Evolutionary conservation across 2,113 vertebrate genomes (phyloP), one percentile per base, ranked within the genome.

Genomic region (Pontoporia blainvillei): DNA sequence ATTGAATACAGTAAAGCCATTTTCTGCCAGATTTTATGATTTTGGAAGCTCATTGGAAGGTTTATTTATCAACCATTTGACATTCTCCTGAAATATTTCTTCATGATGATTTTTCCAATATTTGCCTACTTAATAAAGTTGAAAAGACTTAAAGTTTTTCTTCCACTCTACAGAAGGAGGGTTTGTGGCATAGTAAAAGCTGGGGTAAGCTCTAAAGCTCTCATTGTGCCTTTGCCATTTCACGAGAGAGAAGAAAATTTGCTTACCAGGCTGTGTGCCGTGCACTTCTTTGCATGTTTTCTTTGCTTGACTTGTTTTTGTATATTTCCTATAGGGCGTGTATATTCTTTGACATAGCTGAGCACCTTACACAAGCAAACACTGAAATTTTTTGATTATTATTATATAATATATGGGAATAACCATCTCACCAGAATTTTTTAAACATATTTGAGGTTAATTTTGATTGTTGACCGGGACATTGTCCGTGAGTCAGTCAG

Each of bases 71-170:
- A 84, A 79, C 82, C 59, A 59, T 79, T 93, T 93, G 39, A 25
- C 36, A 79, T 79, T 87, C 87, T 83, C 61, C 20, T 72, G 44
- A 90, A 36, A 31, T 95, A 94, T 7, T 92, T 11, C 46, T 90
- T 95, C 44, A 9, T 62, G 76, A 31, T 85, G 41, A 57, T 91
- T 96, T 93, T 93, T 87, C n/a, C 93, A 54, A 61, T 90, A 84
- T 44, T 90, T 90, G 8, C 8, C 21, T 83, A 31, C 11, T 95
- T 89, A 46, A 49, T 95, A 93, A 83, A 59, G 39, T 91, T 95
- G 44, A 88, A 62, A 95, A 84, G 12, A 41, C 71, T 64, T 90
- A 23, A 44, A 59, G 61, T 62, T 92, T 90, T 72, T 71, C 52
- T 94, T 94, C 8, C 21, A 91, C 5, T 76, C 25, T 72, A 13